phyloP scores from a whole-genome alignment of 2,113 vertebrate genomes.

The Peromyscus californicus region DNA sequence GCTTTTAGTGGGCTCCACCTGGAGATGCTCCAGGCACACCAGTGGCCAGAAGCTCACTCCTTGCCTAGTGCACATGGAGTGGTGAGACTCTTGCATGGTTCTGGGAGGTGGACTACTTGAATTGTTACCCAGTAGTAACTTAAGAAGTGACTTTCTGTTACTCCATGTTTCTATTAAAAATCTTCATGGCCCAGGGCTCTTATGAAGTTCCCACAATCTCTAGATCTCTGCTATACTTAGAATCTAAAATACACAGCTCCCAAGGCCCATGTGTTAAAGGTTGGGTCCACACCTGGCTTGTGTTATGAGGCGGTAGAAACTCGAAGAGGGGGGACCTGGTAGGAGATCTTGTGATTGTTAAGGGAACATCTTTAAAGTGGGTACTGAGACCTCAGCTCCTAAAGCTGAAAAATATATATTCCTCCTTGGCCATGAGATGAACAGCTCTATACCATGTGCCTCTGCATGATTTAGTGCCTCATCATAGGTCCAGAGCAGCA shows the following conservation, averaged over 20 bases:
- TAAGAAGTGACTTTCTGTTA: not conserved
- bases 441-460: not conserved
- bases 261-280: not conserved
- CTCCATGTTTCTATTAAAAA: too few species aligned
- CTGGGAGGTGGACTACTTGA: not conserved
- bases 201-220: not conserved
- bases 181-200: not conserved
- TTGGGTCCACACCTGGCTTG: not conserved
- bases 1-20: not conserved
- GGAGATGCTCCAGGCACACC: rapidly evolving
- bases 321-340: not conserved
- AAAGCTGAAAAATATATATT: not conserved
- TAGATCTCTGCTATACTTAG: not conserved
- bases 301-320: too few species aligned
- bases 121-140: not conserved
- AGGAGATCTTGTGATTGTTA: not conserved
- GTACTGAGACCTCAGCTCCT: not conserved
- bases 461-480: not conserved
- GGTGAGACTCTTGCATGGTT: not conserved
- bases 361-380: too few species aligned
- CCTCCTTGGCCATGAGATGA: not conserved
- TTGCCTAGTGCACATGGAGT: not conserved
- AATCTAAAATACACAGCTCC: not conserved
- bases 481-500: not conserved
- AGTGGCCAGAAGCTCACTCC: not conserved